Conservation (phyloP, 2,797 vertebrate genomes). For the Coranthus polyacanthus region DNA sequence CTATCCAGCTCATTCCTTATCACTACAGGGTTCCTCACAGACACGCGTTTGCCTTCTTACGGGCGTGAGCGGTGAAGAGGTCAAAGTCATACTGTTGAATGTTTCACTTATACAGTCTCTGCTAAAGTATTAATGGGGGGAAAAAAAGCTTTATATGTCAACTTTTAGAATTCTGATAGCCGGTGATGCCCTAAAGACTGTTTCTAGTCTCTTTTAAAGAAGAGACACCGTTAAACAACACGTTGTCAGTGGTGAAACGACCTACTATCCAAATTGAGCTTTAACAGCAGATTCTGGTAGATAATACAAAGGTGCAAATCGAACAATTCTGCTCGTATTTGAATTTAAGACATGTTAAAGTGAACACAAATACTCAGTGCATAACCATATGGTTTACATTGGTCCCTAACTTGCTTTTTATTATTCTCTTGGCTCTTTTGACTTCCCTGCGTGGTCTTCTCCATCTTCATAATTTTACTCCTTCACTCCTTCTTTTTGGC, state of each 20-base stretch:
- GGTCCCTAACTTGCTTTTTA: not conserved
- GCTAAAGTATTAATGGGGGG: too few relatives aligned
- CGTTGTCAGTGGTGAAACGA: too few relatives aligned
- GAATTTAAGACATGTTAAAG: not conserved
- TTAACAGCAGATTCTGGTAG: too few relatives aligned
- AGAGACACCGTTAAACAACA: too few relatives aligned
- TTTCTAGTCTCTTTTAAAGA: constrained; percentile 10
- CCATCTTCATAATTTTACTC: constrained; percentile 8
- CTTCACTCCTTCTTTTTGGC: not conserved
- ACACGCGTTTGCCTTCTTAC: not conserved
- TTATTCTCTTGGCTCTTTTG: constrained; percentile 7
- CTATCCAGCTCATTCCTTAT: constrained; percentile 43
- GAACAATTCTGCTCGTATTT: not conserved
- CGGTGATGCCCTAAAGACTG: not conserved
- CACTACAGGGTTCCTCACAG: constrained; percentile 15
- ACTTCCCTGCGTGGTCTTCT: not conserved
- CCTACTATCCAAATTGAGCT: too few relatives aligned
- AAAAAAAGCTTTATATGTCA: too few relatives aligned
- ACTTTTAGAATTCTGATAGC: not conserved
- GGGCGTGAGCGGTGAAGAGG: not conserved
- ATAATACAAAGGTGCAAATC: not conserved
- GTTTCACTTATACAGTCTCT: too few relatives aligned
- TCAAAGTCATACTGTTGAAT: not conserved
- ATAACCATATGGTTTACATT: constrained; percentile 30
- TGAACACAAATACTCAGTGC: not conserved